These are phyloP conservation scores for Varanus salvator DNA, from an alignment of 2,113 vertebrate genomes.

Conservation along the genomic window DNA sequence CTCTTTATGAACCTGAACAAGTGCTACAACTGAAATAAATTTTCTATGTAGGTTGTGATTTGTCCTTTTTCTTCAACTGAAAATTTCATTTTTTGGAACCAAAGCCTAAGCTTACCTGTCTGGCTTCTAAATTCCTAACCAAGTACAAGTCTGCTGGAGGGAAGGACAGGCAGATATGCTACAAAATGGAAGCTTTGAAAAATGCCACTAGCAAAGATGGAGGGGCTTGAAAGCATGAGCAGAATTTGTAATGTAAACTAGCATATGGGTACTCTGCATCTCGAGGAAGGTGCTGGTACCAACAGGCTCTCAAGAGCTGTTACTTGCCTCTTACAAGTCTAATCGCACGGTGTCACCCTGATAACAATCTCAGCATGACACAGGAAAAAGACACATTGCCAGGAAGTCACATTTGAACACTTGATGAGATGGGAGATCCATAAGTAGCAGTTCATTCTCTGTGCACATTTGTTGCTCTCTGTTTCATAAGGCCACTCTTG, in stretches of 20 bases:
- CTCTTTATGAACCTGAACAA: slow-evolving; percentile 73
- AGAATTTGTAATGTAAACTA: neutral
- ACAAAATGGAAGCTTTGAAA: neutral
- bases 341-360: too few species aligned
- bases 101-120: neutral
- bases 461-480: neutral
- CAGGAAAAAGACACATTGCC: neutral
- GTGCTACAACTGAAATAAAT: slow-evolving; percentile 82
- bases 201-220: neutral
- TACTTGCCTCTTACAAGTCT: neutral
- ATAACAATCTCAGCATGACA: neutral
- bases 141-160: neutral
- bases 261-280: too few species aligned
- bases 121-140: neutral
- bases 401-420: neutral
- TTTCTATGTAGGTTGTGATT: slow-evolving; percentile 75
- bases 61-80: slow-evolving; percentile 43
- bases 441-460: neutral
- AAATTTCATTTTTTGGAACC: neutral
- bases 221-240: neutral
- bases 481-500: too few species aligned
- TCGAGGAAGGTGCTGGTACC: neutral
- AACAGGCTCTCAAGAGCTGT: neutral
- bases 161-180: too few species aligned
- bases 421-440: neutral